phyloP scores from a whole-genome alignment of 2,113 vertebrate genomes.

The Dunckerocampus dactyliophorus region DNA sequence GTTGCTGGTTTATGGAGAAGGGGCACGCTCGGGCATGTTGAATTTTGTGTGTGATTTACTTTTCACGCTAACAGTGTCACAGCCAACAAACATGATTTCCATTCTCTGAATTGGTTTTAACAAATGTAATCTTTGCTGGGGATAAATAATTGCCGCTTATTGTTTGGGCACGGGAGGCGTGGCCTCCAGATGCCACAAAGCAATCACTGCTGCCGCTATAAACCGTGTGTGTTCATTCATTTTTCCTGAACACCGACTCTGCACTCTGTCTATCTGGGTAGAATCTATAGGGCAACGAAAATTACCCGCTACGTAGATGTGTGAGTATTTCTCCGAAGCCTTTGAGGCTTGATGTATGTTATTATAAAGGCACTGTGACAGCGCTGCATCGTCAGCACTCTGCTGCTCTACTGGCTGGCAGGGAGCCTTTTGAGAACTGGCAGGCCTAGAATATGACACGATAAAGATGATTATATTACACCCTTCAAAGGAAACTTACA shows the following conservation, averaged over 20 bases:
- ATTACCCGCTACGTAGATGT: conserved; percentile 53
- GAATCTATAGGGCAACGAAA: conserved; percentile 63
- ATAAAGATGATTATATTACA: conserved; percentile 57
- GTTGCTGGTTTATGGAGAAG: too few relatives aligned
- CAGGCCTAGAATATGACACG: conserved; percentile 53
- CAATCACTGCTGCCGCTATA: conserved; percentile 33
- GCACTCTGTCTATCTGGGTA: conserved; percentile 47
- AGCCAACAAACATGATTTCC: too few relatives aligned
- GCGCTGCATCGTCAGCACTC: conserved; percentile 64
- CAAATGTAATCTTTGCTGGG: not conserved
- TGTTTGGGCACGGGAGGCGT: not conserved
- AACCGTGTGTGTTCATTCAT: conserved; percentile 26
- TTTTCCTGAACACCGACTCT: conserved; percentile 46
- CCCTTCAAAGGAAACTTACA: conserved; percentile 46
- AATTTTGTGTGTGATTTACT: too few relatives aligned
- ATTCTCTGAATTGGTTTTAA: too few relatives aligned
- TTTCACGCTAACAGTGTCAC: too few relatives aligned
- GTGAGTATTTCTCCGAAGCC: conserved; percentile 60
- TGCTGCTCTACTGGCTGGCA: conserved; percentile 34
- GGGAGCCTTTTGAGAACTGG: conserved; percentile 31
- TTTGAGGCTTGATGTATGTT: conserved; percentile 69
- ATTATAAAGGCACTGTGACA: conserved; percentile 64
- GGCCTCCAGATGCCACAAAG: conserved; percentile 38
- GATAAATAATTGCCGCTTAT: too few relatives aligned
- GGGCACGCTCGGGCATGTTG: too few relatives aligned